Evolutionary conservation across 1,140 invertebrate species (phyloP).

Genomic region (Antheraea pernyi): DNA sequence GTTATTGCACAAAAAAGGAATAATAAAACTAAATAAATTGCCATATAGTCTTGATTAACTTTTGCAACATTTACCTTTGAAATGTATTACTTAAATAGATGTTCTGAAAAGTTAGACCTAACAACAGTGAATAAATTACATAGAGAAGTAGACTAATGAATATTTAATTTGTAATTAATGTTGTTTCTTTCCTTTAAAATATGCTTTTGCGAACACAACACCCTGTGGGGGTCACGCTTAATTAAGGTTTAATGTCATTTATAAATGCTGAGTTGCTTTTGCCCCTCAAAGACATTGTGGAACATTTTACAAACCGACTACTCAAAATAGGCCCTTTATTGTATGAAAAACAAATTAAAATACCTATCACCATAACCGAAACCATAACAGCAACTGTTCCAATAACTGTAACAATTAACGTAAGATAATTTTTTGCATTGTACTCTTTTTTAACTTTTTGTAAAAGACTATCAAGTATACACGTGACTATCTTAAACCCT

Average conservation of each 20-base stretch:
- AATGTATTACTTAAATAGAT: background rate
- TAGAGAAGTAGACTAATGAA: background rate
- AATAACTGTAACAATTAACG: no score
- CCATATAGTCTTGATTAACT: background rate
- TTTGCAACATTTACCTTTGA: background rate
- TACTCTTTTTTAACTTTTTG: no score
- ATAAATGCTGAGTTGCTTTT: background rate
- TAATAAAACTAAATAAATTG: no score
- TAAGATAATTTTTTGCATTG: no score
- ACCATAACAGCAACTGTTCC: no score
- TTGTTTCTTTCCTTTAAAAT: constrained; percentile 1
- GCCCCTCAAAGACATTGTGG: background rate
- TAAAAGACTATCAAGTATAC: no score
- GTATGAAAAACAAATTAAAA: no score
- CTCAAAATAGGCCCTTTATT: background rate
- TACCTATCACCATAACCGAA: no score
- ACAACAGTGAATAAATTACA: background rate
- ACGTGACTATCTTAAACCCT: no score
- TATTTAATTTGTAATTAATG: constrained; percentile 4
- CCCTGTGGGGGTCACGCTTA: background rate
- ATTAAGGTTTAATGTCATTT: background rate
- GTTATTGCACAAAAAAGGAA: no score
- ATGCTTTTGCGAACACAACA: background rate
- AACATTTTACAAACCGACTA: background rate
- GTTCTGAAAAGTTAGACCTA: background rate